Evolutionary conservation across 2,888 invertebrate species (phyloP), one percentile per base, ranked within the genome.

Genomic region (Acronicta alni): DNA sequence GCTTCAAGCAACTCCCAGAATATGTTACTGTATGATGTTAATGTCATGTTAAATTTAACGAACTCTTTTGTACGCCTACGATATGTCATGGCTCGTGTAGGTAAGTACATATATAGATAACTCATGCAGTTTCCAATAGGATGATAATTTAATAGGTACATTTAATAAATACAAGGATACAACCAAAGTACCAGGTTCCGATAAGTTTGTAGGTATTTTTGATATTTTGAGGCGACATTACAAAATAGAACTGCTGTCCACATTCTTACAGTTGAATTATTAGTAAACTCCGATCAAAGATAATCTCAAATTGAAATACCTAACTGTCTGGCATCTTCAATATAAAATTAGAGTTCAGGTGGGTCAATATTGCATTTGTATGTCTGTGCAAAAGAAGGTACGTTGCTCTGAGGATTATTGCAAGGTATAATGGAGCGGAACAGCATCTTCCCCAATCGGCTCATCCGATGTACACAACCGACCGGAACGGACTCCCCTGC

Each of bases 371-470:
- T 10, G 30, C 12, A 30, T 1, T 26, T 26, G 23, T 23, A 23
- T 46, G n/a, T 18, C 38, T 30, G 52, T 66, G 59, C 54, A 66
- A 66, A 64, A 46, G 44, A 56, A 70, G 59, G 66, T 72, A 68
- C 68, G 67, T 79, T 75, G 75, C 72, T 81, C 71, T 69, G 66
- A 83, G 85, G 88, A 89, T 91, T 90, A 89, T 86, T 84, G 84
- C 80, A 61, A 76, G 80, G 88, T 80, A 92, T 89, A 93, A 93
- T 92, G 91, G 90, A 85, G 89, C 92, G 91, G 89, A 92, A 92
- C 91, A 85, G 72, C 75, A 79, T 87, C 81, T 86, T 84, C 87
- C 89, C 88, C 87, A 86, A 88, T 85, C 87, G 87, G 86, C 85
- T 89, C 88, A 91, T 90, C 89, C 88, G 91, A 91, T 90, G 86